phyloP scores from a whole-genome alignment of 2,797 vertebrate species.

The Meda fulgida region DNA sequence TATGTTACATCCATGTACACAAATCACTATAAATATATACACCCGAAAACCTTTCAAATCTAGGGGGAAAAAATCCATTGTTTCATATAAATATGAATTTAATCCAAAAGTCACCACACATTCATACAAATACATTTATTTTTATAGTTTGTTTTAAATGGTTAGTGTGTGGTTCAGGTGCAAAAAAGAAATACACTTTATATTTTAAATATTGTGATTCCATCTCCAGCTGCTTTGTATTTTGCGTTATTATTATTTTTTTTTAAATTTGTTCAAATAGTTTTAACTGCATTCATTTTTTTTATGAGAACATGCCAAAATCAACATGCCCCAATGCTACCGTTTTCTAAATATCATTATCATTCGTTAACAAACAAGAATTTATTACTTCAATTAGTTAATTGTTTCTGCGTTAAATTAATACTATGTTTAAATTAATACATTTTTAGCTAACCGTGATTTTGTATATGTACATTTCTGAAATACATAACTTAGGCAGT shows the following conservation, averaged over 20 bases:
- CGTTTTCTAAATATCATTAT: too few species aligned
- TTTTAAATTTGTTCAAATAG: not conserved
- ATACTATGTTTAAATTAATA: too few species aligned
- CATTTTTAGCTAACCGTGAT: too few species aligned
- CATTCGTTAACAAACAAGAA: too few species aligned
- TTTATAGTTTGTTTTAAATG: not conserved
- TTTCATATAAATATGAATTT: not conserved
- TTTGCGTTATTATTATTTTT: not conserved
- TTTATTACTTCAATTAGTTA: too few species aligned
- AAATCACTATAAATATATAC: slow-evolving; percentile 12
- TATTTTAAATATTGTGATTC: not conserved
- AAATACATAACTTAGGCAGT: too few species aligned
- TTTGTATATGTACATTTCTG: too few species aligned
- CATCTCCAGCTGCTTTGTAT: not conserved
- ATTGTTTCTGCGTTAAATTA: too few species aligned
- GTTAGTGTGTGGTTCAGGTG: not conserved
- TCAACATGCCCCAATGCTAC: too few species aligned
- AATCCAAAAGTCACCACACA: not conserved
- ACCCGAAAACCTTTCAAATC: not conserved
- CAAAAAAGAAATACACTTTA: not conserved
- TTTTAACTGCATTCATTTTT: not conserved
- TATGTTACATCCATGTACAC: not conserved
- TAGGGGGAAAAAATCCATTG: not conserved
- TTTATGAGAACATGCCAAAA: not conserved
- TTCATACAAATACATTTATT: not conserved